Evolutionary conservation across 2,113 vertebrate genomes (phyloP).

Genomic region (Morone chrysops): DNA sequence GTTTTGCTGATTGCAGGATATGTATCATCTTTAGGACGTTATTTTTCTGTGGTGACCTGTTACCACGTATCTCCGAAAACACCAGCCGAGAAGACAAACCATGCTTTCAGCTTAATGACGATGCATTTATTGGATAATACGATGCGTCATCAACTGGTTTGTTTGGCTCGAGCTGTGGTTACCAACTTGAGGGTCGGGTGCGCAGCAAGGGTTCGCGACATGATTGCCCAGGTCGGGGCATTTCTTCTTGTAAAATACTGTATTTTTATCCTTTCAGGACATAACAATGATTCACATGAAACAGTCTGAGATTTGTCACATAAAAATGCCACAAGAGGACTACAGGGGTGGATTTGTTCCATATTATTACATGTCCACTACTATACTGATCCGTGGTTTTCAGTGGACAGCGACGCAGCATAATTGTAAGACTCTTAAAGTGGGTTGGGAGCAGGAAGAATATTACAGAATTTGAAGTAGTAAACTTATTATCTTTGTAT

Average conservation of each 20-base stretch:
- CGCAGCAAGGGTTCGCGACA: not conserved
- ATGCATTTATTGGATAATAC: not conserved
- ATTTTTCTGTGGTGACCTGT: constrained; percentile 38
- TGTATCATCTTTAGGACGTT: constrained; percentile 56
- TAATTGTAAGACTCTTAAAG: not conserved
- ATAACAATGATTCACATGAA: not conserved
- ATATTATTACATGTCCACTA: no score
- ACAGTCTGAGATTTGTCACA: not conserved
- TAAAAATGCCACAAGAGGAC: no score
- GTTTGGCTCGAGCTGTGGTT: not conserved
- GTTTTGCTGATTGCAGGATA: constrained; percentile 70
- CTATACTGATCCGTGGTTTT: no score
- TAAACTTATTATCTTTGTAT: not conserved
- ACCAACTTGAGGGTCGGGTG: not conserved
- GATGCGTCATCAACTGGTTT: not conserved
- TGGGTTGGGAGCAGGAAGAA: not conserved
- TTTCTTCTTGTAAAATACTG: not conserved
- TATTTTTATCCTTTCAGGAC: not conserved
- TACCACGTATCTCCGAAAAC: not conserved
- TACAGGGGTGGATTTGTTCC: no score
- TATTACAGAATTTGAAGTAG: not conserved
- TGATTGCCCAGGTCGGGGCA: not conserved
- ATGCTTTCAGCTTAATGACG: not conserved
- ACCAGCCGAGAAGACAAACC: not conserved
- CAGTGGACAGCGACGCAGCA: not conserved